Percentiles rank a stretch among this genome's conserved stretches.
Conservation (phyloP, 2,797 vertebrate genomes). For the Rhinella marina region DNA sequence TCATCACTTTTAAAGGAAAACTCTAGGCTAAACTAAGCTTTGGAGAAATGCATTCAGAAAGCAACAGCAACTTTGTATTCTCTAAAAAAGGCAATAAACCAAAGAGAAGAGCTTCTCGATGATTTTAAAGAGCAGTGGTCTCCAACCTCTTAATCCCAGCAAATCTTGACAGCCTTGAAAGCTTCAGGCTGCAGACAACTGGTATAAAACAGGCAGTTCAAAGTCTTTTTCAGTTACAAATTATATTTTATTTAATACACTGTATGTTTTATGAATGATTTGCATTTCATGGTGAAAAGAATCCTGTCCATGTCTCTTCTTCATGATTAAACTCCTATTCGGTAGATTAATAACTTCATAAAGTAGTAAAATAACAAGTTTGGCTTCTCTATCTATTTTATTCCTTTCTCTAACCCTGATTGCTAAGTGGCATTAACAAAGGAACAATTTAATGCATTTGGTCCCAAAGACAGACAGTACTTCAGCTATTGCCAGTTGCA, state of each 20-base stretch:
- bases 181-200: background rate
- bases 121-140: background rate
- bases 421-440: no score
- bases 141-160: background rate
- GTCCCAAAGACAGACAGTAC: no score
- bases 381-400: no score
- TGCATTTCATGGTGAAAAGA: no score
- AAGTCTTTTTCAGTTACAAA: background rate
- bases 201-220: background rate
- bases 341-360: no score
- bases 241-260: background rate
- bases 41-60: background rate
- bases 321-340: no score
- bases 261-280: background rate
- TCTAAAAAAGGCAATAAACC: background rate
- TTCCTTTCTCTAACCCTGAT: no score
- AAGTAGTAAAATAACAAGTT: no score
- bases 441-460: no score
- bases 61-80: background rate
- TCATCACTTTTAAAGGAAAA: slow-evolving; percentile 5
- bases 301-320: no score
- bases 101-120: background rate
- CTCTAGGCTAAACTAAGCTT: background rate
- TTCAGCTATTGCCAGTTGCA: no score
- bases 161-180: background rate